Base-by-base conservation (phyloP, 2,888 invertebrate genomes). In the Idaea dimidiata region DNA sequence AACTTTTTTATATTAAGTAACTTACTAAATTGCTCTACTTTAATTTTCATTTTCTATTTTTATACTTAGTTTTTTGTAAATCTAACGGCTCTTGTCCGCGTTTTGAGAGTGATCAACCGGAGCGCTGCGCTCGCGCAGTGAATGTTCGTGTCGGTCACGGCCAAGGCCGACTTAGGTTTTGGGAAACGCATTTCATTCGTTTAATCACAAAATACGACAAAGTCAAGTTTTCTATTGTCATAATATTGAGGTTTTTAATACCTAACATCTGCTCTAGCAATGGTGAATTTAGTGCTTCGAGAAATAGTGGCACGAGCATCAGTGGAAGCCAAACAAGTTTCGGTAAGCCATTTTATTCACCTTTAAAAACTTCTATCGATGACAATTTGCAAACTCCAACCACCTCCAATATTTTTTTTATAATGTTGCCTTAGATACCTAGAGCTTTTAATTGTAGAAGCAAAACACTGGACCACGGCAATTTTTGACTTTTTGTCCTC, bases 221-320 rank as follows among this genome's bases (percentile, higher is more conserved):
- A 54, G 16, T 6, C 16, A 7, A 4, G 16, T 16, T 54, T 16
- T 14, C 16, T 7, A 7, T n/a, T 16, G 54, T 54, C 5, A 14
- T 54, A 7, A 17, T 3, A 54, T 54, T 17, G 43, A 14, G 43
- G 43, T 43, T 3, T 43, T 43, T 43, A 10, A 43, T 10, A 24
- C 24, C 24, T 24, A 24, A 24, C 1, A 24, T 43, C 43, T 43
- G 14, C 16, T 56, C 16, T 14, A 56, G 7, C 56, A 74, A 91
- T 89, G 88, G 82, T 88, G 79, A 84, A 84, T 78, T 82, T 82
- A 61, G 85, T 86, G 77, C 74, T 91, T 67, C 84, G 87, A 69
- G 89, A 90, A 73, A 89, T 90, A 75, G 87, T 91, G 69, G 83
- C 87, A 62, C 86, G 75, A 74, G 89, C 83, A 64, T 86, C 88